phyloP scores from a whole-genome alignment of 2,888 invertebrate genomes.

The Protophormia terraenovae region DNA sequence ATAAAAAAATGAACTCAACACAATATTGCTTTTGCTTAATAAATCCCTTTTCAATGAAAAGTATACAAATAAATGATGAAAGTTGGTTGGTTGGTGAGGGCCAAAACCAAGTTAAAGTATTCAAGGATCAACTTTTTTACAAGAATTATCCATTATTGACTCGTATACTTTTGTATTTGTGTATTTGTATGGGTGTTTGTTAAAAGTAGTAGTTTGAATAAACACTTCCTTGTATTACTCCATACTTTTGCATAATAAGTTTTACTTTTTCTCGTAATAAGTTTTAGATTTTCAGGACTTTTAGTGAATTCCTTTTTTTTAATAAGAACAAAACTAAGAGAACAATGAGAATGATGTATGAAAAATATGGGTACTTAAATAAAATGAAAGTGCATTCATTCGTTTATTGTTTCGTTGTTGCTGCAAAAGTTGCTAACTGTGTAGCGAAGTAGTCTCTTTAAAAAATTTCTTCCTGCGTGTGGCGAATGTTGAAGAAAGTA shows the following conservation, averaged over 20 bases:
- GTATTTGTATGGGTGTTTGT: background rate
- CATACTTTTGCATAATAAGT: conserved; percentile 31
- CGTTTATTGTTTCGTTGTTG: conserved; percentile 41
- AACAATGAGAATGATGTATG: conserved; percentile 16
- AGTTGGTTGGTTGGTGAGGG: background rate
- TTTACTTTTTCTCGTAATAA: conserved; percentile 17
- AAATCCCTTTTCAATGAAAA: conserved; percentile 58
- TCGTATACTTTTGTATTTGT: background rate
- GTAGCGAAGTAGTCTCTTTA: conserved; percentile 5
- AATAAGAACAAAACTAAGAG: conserved; percentile 22
- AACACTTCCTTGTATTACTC: conserved; percentile 3
- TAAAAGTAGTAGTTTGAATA: background rate
- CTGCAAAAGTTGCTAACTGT: background rate
- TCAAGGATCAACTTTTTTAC: conserved; percentile 13
- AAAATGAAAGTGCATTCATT: conserved; percentile 59
- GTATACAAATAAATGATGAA: background rate
- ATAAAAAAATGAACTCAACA: conserved; percentile 54
- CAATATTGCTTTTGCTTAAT: conserved; percentile 9
- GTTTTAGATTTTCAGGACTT: conserved; percentile 42
- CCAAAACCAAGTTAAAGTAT: background rate
- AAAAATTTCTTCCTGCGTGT: background rate
- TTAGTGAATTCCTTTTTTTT: conserved; percentile 22
- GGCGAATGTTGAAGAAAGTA: conserved; percentile 26
- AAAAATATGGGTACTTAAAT: conserved; percentile 42
- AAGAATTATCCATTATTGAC: conserved; percentile 49